phyloP scores from a whole-genome alignment of 2,113 vertebrate species.

The Melanocharis versteri region DNA sequence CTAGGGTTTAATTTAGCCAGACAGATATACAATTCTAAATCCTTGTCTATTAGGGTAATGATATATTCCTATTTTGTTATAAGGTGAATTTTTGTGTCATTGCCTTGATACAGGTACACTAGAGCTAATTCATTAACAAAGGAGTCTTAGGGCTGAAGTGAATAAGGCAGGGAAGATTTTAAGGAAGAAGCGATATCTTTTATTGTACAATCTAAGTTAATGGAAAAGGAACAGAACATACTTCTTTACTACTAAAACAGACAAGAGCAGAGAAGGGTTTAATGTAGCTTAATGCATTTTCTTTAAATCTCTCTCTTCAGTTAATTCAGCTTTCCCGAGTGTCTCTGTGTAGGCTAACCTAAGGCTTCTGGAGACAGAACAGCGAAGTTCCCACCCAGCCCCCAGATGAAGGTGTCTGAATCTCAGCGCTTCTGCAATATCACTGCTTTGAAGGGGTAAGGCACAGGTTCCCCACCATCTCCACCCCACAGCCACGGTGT shows the following conservation, averaged over 20 bases:
- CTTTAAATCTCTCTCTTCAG: background rate
- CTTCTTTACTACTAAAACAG: background rate
- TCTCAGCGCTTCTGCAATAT: background rate
- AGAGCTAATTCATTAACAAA: background rate
- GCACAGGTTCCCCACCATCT: background rate
- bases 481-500: accelerated
- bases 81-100: background rate
- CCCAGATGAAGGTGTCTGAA: background rate
- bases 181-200: background rate
- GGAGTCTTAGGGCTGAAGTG: background rate
- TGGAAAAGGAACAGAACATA: background rate
- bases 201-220: background rate
- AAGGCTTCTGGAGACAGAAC: background rate
- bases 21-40: background rate
- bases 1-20: background rate
- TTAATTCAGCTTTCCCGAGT: background rate
- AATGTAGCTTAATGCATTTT: background rate
- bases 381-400: accelerated
- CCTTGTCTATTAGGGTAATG: background rate
- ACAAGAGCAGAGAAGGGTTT: background rate
- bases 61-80: background rate
- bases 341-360: background rate
- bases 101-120: background rate
- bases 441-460: background rate
- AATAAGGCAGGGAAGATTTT: background rate